These are phyloP conservation scores for Trissolcus brochymenae DNA, from an alignment of 2,888 invertebrate species.

Conservation along the genomic window DNA sequence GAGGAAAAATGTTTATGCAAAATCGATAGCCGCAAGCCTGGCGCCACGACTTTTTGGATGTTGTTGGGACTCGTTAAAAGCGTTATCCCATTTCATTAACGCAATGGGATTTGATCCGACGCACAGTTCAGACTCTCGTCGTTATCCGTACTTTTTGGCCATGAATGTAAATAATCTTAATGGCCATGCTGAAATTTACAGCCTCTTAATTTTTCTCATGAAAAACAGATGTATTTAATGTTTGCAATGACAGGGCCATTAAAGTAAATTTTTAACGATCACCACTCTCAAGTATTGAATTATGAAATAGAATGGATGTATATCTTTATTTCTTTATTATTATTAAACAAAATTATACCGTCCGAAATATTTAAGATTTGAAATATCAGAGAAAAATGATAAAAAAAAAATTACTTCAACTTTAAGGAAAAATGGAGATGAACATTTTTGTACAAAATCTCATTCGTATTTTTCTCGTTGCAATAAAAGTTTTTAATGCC, in stretches of 20 bases:
- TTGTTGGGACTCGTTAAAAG: conserved; percentile 14
- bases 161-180: conserved; percentile 24
- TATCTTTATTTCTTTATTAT: too few species aligned
- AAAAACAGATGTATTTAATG: conserved; percentile 1
- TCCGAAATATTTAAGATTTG: too few species aligned
- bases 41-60: conserved; percentile 8
- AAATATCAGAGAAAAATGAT: too few species aligned
- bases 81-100: conserved; percentile 20
- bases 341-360: too few species aligned
- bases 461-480: too few species aligned
- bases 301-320: not conserved
- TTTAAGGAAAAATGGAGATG: too few species aligned
- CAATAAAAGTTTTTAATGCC: too few species aligned
- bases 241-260: not conserved
- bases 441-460: too few species aligned
- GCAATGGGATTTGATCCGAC: conserved; percentile 11
- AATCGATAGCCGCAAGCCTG: conserved; percentile 10
- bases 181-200: conserved; percentile 2
- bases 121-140: not conserved
- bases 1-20: conserved; percentile 11
- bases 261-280: not conserved
- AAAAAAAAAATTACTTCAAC: too few species aligned
- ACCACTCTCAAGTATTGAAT: not conserved
- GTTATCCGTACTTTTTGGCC: conserved; percentile 4
- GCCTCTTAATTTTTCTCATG: conserved; percentile 1